Evolutionary conservation across 2,797 vertebrate species (phyloP), one percentile per base, ranked within the genome.

Genomic region (Acanthurus tractus): DNA sequence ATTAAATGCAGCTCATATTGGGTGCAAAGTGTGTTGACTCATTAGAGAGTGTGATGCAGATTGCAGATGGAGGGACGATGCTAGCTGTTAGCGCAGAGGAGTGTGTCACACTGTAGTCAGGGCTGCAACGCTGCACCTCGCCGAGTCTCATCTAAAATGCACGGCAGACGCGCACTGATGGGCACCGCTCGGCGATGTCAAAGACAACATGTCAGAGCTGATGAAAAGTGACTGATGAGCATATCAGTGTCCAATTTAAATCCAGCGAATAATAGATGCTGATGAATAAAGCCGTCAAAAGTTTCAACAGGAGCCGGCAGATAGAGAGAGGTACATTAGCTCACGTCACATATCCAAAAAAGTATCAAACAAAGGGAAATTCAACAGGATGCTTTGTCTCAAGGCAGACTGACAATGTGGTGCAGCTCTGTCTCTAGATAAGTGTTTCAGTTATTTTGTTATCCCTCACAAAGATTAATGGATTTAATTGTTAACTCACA

Each of bases 221-320:
- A 89, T 85, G 73, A 75, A 78, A 87, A 84, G 77, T 82, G 90
- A 89, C 88, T 77, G 86, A 89, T 66, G 83, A 88, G 83, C 74
- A 70, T 59, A 76, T 89, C 81, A n/a, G 75, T 70, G 84, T 85
- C 81, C 79, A 75, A 79, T 83, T 86, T 79, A 62, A 88, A 74
- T 64, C 65, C 79, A 50, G 58, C 42, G 22, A 34, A 68, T 89
- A 79, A 89, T 79, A 46, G 77, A 70, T 14, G 56, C 58, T 88
- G 83, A 91, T 83, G 83, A 87, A 89, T 86, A 66, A 83, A 90
- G 78, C 74, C 78, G 78, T 91, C 81, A 82, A 25, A 73, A 48
- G 79, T 81, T 84, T 68, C 13, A 83, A 64, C 59, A 18, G 61
- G 70, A 78, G 74, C 36, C 15, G 2, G 29, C 61, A 34, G 34